A percentile compares a stretch with the other conserved stretches of the same genome.
Evolutionary conservation across 2,797 vertebrate genomes (phyloP).

Genomic region (Pogonophryne albipinna): DNA sequence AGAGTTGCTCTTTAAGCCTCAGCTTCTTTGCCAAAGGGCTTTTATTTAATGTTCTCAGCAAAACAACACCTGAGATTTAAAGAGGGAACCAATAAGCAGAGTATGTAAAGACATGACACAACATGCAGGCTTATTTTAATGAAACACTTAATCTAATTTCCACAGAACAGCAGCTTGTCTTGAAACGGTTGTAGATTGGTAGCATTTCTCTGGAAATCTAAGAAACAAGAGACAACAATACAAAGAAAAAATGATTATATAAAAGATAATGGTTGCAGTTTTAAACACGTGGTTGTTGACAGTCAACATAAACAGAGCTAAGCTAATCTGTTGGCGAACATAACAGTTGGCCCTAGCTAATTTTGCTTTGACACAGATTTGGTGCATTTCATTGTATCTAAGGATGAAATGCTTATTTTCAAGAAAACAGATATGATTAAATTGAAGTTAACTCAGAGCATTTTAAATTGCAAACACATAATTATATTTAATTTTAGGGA

Average conservation of each 20-base stretch:
- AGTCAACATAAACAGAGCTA: too few species aligned
- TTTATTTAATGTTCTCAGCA: constrained; percentile 46
- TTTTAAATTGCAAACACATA: constrained; percentile 1
- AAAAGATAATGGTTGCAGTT: too few species aligned
- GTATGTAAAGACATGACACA: constrained; percentile 15
- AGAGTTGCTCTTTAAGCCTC: constrained; percentile 28
- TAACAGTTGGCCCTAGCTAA: too few species aligned
- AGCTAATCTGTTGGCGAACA: too few species aligned
- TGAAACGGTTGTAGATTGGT: constrained; percentile 1
- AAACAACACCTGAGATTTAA: constrained; percentile 40
- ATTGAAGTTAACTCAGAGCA: neutral
- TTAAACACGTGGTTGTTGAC: too few species aligned
- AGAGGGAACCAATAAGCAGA: constrained; percentile 25
- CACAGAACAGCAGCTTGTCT: constrained; percentile 2
- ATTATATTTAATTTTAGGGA: constrained; percentile 19
- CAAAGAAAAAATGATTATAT: neutral
- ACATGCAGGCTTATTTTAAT: constrained; percentile 18
- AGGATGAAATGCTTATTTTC: neutral
- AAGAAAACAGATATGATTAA: neutral
- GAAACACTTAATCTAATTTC: constrained; percentile 18
- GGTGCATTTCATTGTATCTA: neutral
- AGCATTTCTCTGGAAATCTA: constrained; percentile 34
- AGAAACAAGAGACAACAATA: neutral
- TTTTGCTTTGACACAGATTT: too few species aligned
- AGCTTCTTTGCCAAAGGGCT: constrained; percentile 24